Conservation (phyloP, 2,888 invertebrate genomes). For the Ornithoptera alexandrae region DNA sequence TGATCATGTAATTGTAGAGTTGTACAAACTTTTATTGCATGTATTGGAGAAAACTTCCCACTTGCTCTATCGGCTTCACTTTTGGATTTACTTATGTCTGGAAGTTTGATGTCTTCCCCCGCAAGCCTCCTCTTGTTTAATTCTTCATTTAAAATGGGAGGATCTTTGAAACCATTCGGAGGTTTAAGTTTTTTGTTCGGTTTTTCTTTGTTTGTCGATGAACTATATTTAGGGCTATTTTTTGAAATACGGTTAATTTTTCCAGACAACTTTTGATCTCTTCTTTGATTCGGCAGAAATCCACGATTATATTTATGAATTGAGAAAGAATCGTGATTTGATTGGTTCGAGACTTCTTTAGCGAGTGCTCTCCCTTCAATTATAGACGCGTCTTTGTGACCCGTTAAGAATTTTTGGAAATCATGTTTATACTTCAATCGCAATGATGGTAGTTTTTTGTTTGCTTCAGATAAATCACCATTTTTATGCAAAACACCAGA, state of each 20-base stretch:
- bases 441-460: slow-evolving; percentile 49
- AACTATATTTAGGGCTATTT: slow-evolving; percentile 33
- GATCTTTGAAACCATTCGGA: slow-evolving; percentile 68
- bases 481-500: slow-evolving; percentile 28
- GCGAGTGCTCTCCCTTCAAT: slow-evolving; percentile 52
- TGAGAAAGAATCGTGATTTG: slow-evolving; percentile 51
- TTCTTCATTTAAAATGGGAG: slow-evolving; percentile 45
- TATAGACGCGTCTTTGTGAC: slow-evolving; percentile 44
- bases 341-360: slow-evolving; percentile 54
- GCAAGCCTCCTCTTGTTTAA: slow-evolving; percentile 60
- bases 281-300: slow-evolving; percentile 47
- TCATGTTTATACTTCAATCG: slow-evolving; percentile 55
- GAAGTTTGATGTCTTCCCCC: slow-evolving; percentile 59
- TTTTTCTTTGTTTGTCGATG: slow-evolving; percentile 35
- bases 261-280: slow-evolving; percentile 32
- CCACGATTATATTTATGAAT: slow-evolving; percentile 64
- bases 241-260: slow-evolving; percentile 30
- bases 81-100: slow-evolving; percentile 63
- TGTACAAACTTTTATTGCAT: slow-evolving; percentile 56
- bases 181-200: slow-evolving; percentile 66
- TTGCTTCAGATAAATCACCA: slow-evolving; percentile 40
- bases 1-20: slow-evolving; percentile 58
- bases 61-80: slow-evolving; percentile 51
- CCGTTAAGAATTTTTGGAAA: slow-evolving; percentile 42
- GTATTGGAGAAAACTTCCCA: slow-evolving; percentile 49